phyloP scores from a whole-genome alignment of 2,888 invertebrate genomes.

The Harpalus rubripes region DNA sequence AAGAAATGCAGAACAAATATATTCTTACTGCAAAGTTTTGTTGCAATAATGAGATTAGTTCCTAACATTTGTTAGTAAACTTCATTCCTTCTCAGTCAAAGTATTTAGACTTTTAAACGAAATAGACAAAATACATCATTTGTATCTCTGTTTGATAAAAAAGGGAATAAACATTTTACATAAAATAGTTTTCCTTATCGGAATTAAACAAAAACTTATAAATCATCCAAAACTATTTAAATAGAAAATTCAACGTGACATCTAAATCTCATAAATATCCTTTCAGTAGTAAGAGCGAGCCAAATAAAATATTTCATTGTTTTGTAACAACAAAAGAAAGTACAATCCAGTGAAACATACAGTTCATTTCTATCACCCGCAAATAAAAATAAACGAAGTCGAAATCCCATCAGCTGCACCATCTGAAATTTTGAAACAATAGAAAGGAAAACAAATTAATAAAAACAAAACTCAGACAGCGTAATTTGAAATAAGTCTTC shows the following conservation, averaged over 20 bases:
- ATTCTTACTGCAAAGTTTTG: too few relatives aligned
- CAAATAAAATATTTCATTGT: neutral
- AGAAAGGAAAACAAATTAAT: conserved; percentile 59
- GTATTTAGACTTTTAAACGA: too few relatives aligned
- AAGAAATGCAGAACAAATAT: too few relatives aligned
- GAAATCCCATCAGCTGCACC: conserved; percentile 44
- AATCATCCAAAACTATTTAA: neutral
- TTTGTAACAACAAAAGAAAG: conserved; percentile 10
- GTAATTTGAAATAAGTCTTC: conserved; percentile 62
- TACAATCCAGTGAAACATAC: conserved; percentile 20
- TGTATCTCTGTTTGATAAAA: neutral
- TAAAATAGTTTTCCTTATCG: neutral
- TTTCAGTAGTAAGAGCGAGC: neutral
- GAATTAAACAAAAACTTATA: neutral
- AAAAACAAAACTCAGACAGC: conserved; percentile 48
- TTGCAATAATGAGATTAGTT: too few relatives aligned
- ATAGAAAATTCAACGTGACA: neutral
- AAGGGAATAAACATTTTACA: neutral
- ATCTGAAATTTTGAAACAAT: conserved; percentile 56
- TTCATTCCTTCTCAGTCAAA: too few relatives aligned
- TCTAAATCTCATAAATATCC: neutral
- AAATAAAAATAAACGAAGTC: conserved; percentile 32
- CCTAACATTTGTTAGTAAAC: too few relatives aligned
- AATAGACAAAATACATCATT: neutral
- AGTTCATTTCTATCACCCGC: conserved; percentile 28